These are phyloP conservation scores for Salminus brasiliensis DNA, from an alignment of 2,113 vertebrate species.

Conservation along the genomic window DNA sequence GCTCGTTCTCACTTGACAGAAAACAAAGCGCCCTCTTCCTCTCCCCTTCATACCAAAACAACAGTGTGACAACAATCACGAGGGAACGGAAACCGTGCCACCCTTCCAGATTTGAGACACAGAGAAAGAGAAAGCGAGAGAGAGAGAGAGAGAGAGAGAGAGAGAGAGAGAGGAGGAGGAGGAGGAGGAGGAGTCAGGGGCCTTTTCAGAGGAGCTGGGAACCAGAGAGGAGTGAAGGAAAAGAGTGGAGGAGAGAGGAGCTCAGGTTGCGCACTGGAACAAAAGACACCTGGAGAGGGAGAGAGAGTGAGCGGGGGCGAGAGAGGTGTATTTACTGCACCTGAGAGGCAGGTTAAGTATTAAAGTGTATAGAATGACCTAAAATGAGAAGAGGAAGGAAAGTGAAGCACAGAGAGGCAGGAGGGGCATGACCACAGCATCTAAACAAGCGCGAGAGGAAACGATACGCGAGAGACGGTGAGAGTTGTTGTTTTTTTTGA, in stretches of 20 bases:
- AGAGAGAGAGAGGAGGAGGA: constrained; percentile 38
- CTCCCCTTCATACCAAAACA: constrained; percentile 42
- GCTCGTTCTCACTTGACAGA: neutral
- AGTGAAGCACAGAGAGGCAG: neutral
- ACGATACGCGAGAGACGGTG: neutral
- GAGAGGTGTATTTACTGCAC: constrained; percentile 41
- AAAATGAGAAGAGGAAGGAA: constrained; percentile 32
- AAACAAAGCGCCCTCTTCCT: neutral
- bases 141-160: constrained; percentile 19
- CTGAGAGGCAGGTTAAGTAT: constrained; percentile 30
- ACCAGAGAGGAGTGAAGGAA: constrained; percentile 58
- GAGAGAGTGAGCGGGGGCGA: constrained; percentile 38
- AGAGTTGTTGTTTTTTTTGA: constrained; percentile 3
- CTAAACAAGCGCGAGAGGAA: neutral
- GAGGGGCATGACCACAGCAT: neutral
- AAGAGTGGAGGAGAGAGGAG: constrained; percentile 25
- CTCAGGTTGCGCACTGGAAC: constrained; percentile 69
- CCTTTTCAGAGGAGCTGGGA: constrained; percentile 64
- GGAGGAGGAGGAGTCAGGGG: constrained; percentile 16
- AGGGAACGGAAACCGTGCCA: constrained; percentile 74
- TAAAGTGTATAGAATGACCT: constrained; percentile 38
- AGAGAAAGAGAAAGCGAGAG: constrained; percentile 42
- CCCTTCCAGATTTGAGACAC: constrained; percentile 58
- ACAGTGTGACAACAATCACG: constrained; percentile 56
- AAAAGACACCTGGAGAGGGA: constrained; percentile 60